Evolutionary conservation across 1,140 invertebrate genomes (phyloP).

Genomic region (Drosophila kohkoa): DNA sequence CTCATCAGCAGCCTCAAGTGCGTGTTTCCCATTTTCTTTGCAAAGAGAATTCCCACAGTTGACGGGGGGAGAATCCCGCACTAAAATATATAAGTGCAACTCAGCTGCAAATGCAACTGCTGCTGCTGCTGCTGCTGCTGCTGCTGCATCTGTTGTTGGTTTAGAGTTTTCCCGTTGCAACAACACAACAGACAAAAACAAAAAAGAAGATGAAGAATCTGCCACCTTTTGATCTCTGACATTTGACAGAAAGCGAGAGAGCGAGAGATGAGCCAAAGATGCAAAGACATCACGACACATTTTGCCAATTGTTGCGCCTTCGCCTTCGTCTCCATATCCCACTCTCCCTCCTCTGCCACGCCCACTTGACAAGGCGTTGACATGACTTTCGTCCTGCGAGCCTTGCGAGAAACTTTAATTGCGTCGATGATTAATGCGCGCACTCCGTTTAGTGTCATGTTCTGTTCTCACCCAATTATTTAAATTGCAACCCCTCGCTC

Average conservation of each 20-base stretch:
- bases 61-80: constrained; percentile 30
- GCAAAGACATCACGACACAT: constrained; percentile 12
- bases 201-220: constrained; percentile 17
- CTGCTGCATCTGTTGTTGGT: constrained; percentile 17
- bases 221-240: constrained; percentile 34
- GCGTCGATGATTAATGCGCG: constrained; percentile 7
- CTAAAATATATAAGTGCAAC: not conserved
- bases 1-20: constrained; percentile 53
- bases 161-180: constrained; percentile 36
- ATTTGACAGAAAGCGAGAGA: constrained; percentile 17
- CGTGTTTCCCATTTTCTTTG: constrained; percentile 46
- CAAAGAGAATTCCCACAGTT: constrained; percentile 53
- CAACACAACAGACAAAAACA: constrained; percentile 20
- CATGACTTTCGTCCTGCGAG: constrained; percentile 19
- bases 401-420: constrained; percentile 30
- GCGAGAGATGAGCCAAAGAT: not conserved
- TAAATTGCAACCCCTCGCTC: constrained; percentile 35
- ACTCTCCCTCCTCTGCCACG: not conserved
- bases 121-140: too few relatives aligned
- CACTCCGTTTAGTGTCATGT: constrained; percentile 35
- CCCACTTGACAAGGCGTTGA: constrained; percentile 10
- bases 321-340: too few relatives aligned
- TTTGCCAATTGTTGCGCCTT: not conserved
- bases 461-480: constrained; percentile 73
- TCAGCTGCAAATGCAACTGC: constrained; percentile 1